Conservation (phyloP, 2,113 vertebrate species). For the Leptobrachium ailaonicum region DNA sequence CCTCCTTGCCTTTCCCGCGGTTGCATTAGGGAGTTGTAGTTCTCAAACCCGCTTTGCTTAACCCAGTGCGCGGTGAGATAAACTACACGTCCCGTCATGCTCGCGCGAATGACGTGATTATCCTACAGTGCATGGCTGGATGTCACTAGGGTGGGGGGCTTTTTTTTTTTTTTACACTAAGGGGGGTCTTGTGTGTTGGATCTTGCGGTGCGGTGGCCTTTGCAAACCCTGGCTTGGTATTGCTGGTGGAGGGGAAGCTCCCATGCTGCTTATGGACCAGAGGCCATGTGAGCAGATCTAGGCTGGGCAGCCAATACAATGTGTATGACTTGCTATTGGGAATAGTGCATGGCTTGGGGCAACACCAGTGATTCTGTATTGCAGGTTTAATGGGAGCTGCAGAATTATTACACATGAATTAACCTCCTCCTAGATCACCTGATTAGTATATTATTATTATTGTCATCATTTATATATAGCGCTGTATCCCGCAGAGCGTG, state of each 20-base stretch:
- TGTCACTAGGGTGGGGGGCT: conserved; percentile 12
- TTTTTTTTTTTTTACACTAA: background rate
- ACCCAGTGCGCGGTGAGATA: background rate
- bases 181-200: background rate
- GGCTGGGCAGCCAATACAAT: background rate
- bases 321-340: background rate
- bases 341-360: background rate
- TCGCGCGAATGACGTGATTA: conserved; percentile 2
- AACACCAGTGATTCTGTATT: background rate
- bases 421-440: background rate
- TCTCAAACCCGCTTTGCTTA: background rate
- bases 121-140: background rate
- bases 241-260: background rate
- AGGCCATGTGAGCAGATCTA: background rate
- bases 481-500: background rate
- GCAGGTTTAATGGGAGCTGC: background rate
- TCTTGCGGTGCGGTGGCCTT: background rate
- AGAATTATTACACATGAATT: background rate
- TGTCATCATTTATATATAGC: background rate
- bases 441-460: background rate
- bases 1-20: background rate
- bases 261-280: background rate
- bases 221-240: background rate
- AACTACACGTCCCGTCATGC: conserved; percentile 15
- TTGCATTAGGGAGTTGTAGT: conserved; percentile 26